phyloP scores from a whole-genome alignment of 2,888 invertebrate genomes.

The Heliconius cydno region DNA sequence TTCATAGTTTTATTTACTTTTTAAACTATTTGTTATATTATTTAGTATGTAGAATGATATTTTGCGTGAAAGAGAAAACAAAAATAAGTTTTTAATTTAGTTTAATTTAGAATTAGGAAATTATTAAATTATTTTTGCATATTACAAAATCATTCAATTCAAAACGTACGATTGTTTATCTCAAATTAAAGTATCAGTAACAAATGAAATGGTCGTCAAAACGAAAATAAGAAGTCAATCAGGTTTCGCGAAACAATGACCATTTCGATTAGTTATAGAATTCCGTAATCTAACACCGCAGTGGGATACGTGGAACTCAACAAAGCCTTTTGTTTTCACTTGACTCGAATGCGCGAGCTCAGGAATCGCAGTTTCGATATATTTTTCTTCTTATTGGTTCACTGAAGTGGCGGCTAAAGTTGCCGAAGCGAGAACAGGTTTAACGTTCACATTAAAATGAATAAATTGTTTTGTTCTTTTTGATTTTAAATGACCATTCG shows the following conservation, averaged over 20 bases:
- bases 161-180: not conserved
- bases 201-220: constrained; percentile 46
- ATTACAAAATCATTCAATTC: no score
- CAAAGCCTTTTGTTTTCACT: constrained; percentile 79
- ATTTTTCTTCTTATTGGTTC: constrained; percentile 77
- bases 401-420: constrained; percentile 73
- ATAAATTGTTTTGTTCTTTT: constrained; percentile 22
- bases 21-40: no score
- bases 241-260: constrained; percentile 70
- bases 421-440: constrained; percentile 70
- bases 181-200: constrained; percentile 22
- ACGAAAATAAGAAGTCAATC: constrained; percentile 58
- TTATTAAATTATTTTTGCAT: no score
- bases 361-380: constrained; percentile 64
- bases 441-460: constrained; percentile 43
- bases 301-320: constrained; percentile 77
- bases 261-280: constrained; percentile 73
- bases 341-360: constrained; percentile 48
- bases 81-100: no score
- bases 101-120: no score
- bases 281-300: constrained; percentile 73
- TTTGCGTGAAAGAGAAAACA: no score
- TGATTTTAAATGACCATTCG: constrained; percentile 3
- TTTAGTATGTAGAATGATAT: no score
- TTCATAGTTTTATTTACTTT: constrained; percentile 1